Evolutionary conservation across 2,888 invertebrate genomes (phyloP).

Genomic region (Torymus aiolomorphi): DNA sequence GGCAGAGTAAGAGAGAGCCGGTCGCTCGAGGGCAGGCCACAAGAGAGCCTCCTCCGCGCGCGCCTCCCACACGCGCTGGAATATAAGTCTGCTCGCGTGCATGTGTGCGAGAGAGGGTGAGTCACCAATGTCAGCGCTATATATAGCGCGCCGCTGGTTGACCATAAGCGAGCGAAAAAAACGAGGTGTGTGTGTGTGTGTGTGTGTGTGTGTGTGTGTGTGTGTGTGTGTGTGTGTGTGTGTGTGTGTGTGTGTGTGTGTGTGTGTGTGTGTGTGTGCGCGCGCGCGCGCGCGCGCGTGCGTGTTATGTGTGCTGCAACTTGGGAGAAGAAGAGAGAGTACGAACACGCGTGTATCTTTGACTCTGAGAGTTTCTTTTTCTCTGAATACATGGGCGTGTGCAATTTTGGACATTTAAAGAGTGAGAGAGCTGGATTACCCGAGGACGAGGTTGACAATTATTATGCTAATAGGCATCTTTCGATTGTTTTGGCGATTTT

Average conservation of each 20-base stretch:
- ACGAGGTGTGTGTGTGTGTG: slow-evolving; percentile 11
- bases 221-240: no score
- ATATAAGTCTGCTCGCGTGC: background rate
- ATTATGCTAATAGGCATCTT: no score
- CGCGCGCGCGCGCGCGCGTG: no score
- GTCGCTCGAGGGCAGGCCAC: slow-evolving; percentile 31
- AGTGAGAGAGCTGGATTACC: background rate
- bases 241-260: no score
- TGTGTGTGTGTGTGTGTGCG: no score
- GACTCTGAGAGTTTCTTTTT: background rate
- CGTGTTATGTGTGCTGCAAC: no score
- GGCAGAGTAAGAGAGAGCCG: no score
- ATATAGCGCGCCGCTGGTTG: slow-evolving; percentile 69
- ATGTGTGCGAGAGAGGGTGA: slow-evolving; percentile 64
- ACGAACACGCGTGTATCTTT: background rate
- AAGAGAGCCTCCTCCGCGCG: slow-evolving; percentile 49
- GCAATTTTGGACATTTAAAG: slow-evolving; percentile 9
- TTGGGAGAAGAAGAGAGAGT: slow-evolving; percentile 1
- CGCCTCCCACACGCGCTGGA: slow-evolving; percentile 59
- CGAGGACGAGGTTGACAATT: no score
- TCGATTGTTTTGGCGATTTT: no score
- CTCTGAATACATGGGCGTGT: background rate
- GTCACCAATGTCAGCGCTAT: slow-evolving; percentile 74
- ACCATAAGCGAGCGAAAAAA: slow-evolving; percentile 59
- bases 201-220: no score